A percentile compares a stretch with the other conserved stretches of the same genome.
Conservation (phyloP, 2,888 invertebrate species). For the Podabrus alpinus region DNA sequence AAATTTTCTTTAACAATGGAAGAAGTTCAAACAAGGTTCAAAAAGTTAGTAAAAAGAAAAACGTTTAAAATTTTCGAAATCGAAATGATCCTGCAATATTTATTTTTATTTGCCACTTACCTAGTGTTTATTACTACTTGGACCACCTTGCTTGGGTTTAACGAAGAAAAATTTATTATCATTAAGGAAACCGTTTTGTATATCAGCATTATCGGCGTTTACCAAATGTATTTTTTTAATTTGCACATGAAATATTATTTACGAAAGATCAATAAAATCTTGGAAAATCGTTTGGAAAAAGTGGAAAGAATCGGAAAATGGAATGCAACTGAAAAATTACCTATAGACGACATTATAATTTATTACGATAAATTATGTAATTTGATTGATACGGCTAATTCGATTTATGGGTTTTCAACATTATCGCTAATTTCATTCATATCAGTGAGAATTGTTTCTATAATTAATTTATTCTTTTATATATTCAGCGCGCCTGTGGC, state of each 20-base stretch:
- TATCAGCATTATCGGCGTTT: not conserved
- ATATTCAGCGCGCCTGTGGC: not conserved
- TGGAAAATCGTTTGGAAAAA: not conserved
- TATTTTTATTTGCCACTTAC: not conserved
- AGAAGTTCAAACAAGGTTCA: not conserved
- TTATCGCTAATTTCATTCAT: not conserved
- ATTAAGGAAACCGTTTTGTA: not conserved
- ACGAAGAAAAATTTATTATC: not conserved
- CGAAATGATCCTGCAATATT: not conserved
- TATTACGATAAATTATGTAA: constrained; percentile 30
- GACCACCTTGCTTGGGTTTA: not conserved
- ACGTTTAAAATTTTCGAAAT: not conserved
- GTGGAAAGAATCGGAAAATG: not conserved
- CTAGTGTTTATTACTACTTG: not conserved
- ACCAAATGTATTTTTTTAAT: constrained; percentile 6
- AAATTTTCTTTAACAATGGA: not conserved
- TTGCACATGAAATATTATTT: not conserved
- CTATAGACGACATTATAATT: not conserved
- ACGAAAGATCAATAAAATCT: not conserved
- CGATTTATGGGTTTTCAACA: constrained; percentile 37
- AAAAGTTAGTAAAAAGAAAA: not conserved
- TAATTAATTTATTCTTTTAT: constrained; percentile 50
- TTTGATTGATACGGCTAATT: constrained; percentile 19
- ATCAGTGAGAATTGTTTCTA: not conserved
- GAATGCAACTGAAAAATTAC: not conserved